Conservation (phyloP, 2,797 vertebrate genomes). For the Argentina silus region DNA sequence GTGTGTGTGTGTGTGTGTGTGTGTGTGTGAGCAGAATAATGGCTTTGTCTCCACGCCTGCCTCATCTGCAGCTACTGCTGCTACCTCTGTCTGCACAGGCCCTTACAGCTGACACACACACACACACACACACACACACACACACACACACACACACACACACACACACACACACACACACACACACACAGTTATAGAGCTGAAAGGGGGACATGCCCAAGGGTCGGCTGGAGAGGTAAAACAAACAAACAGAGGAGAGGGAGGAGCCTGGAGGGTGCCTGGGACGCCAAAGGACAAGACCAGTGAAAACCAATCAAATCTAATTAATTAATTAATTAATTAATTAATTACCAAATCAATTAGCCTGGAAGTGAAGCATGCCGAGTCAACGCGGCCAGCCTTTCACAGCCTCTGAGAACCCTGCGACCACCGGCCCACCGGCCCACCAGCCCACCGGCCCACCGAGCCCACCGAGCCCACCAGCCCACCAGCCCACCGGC, state of each 20-base stretch:
- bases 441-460: no score
- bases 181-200: neutral
- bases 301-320: slow-evolving; percentile 44
- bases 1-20: neutral
- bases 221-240: slow-evolving; percentile 8
- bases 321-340: no score
- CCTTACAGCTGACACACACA: neutral
- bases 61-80: slow-evolving; percentile 15
- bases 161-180: slow-evolving; percentile 13
- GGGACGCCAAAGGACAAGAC: slow-evolving; percentile 6
- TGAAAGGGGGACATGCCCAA: no score
- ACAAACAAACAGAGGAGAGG: slow-evolving; percentile 18
- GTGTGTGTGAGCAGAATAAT: slow-evolving; percentile 4
- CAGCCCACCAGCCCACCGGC: no score
- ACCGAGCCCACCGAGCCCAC: no score
- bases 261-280: slow-evolving; percentile 24
- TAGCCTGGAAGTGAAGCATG: slow-evolving; percentile 47
- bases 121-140: neutral
- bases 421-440: slow-evolving; percentile 34
- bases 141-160: slow-evolving; percentile 13
- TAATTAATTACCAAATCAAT: no score
- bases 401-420: slow-evolving; percentile 37
- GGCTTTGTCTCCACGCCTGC: neutral
- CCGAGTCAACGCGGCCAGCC: slow-evolving; percentile 35
- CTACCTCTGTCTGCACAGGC: slow-evolving; percentile 2